phyloP scores from a whole-genome alignment of 2,797 vertebrate genomes.

The Rhinophrynus dorsalis region DNA sequence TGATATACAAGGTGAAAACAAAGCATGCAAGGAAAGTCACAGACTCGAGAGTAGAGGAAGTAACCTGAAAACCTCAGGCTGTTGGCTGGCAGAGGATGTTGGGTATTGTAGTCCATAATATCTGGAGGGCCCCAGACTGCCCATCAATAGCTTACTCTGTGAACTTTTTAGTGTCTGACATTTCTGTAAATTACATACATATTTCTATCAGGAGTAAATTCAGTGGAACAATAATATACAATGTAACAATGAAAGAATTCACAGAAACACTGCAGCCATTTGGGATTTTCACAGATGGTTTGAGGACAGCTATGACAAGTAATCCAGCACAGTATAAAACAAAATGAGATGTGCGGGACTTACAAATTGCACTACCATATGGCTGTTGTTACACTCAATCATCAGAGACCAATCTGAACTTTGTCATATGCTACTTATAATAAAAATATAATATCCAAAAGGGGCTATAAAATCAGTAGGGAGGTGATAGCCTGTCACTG shows the following conservation, averaged over 20 bases:
- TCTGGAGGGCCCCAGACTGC: too few relatives aligned
- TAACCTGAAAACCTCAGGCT: too few relatives aligned
- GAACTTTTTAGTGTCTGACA: too few relatives aligned
- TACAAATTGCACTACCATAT: slow-evolving; percentile 64
- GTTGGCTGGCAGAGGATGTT: too few relatives aligned
- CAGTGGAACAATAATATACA: not conserved
- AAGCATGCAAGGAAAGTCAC: too few relatives aligned
- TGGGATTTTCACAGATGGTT: slow-evolving; percentile 59
- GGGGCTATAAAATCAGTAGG: not conserved
- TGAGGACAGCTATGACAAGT: slow-evolving; percentile 60
- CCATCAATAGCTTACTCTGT: slow-evolving; percentile 3
- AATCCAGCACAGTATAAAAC: slow-evolving; percentile 59
- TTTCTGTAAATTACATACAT: too few relatives aligned
- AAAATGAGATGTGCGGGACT: slow-evolving; percentile 63
- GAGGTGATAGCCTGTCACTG: not conserved
- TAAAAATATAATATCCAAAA: slow-evolving; percentile 56
- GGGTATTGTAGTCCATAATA: too few relatives aligned
- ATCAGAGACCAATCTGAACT: slow-evolving; percentile 53
- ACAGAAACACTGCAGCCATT: slow-evolving; percentile 27
- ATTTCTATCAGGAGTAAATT: not conserved
- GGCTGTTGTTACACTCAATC: slow-evolving; percentile 57
- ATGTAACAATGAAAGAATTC: not conserved
- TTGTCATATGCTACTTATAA: slow-evolving; percentile 59
- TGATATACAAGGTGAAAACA: too few relatives aligned
- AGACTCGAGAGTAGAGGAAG: too few relatives aligned